phyloP scores from a whole-genome alignment of 2,888 invertebrate species.

The Himalopsyche kuldschensis region DNA sequence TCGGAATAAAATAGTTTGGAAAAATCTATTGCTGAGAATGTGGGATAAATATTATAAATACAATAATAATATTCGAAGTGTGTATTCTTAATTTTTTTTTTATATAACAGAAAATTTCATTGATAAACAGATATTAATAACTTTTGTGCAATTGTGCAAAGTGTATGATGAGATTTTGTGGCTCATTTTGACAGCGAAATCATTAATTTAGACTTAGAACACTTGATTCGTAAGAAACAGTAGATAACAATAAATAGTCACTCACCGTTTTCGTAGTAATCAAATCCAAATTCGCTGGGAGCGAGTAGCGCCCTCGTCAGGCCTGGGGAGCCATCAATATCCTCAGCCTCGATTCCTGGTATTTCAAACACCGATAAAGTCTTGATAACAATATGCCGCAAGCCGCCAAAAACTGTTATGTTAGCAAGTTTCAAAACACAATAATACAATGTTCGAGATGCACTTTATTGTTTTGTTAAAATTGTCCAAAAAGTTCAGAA shows the following conservation, averaged over 20 bases:
- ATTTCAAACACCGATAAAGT: background rate
- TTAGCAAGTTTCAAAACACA: background rate
- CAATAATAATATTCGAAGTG: too few relatives aligned
- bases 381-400: background rate
- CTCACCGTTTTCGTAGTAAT: background rate
- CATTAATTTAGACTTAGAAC: too few relatives aligned
- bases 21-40: too few relatives aligned
- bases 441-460: background rate
- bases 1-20: too few relatives aligned
- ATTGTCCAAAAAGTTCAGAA: background rate
- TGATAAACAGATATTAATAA: too few relatives aligned
- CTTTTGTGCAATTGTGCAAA: too few relatives aligned
- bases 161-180: too few relatives aligned
- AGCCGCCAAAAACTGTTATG: background rate
- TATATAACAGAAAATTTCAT: too few relatives aligned
- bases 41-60: too few relatives aligned
- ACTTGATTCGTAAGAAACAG: too few relatives aligned
- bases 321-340: background rate
- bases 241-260: background rate
- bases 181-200: too few relatives aligned
- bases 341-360: background rate
- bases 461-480: background rate
- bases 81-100: too few relatives aligned
- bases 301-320: background rate
- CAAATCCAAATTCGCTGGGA: background rate